Base-by-base conservation (phyloP, 2,797 vertebrate genomes). In the Sebastes goodei region DNA sequence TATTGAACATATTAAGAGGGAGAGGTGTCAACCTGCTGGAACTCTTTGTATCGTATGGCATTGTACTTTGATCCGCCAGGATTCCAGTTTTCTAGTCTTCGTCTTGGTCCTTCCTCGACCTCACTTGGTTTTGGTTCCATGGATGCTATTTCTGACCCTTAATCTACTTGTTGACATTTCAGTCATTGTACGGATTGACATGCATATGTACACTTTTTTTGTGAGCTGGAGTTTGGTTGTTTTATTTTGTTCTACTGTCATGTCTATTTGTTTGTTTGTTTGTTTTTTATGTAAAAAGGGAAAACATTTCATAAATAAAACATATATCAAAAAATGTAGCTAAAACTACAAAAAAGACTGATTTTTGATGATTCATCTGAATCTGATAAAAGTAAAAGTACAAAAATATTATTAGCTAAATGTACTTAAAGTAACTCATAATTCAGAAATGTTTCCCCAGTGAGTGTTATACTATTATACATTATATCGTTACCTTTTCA, bases 401-500 rank as follows among this genome's bases (percentile, higher is more conserved):
- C 4, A 52, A 0, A 9, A 4, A 7, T 27, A 20, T 25, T 17
- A 20, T 25, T 20, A 49, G 46, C 17, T 17, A 49, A 49, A 49
- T 49, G 0, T 7, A 46, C 15, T 46, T 46, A 17, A 46, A 46
- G 15, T 46, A 49, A 20, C 46, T 49, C 0, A 9, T 49, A 20
- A 20, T 2, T 49, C 17, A 49, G 17, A 20, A 49, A 49, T 49
- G 4, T 49, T 49, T 17, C 46, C 15, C 0, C 0, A 20, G 32
- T 62, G n/a, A 38, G 8, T 25, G 10, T 71, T 46, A 20, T 25
- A 64, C 23, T 52, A 20, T 12, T 53, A 35, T 25, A 20, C 2
- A 15, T n/a, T 5, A 21, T 53, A 53, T 53, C 17, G 0, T 49
- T 49, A 49, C 0, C 0, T 49, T 49, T 20, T 49, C 7, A 49